These are phyloP conservation scores for Plectropomus leopardus DNA, from an alignment of 2,113 vertebrate species.

Conservation along the genomic window DNA sequence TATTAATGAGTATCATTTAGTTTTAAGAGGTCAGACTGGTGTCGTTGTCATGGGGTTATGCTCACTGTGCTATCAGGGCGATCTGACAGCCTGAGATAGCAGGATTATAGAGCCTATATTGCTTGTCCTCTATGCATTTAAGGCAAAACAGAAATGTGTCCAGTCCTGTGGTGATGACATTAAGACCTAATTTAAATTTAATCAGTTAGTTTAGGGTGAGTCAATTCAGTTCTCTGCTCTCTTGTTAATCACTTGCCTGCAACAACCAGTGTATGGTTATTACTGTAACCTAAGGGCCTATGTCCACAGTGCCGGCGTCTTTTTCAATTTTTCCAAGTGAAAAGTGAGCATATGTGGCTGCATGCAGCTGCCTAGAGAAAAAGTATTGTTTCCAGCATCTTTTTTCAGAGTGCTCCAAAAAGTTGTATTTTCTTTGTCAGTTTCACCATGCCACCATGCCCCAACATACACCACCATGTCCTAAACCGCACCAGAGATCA, in stretches of 20 bases:
- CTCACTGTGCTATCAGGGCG: constrained; percentile 6
- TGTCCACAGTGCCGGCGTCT: too few species aligned
- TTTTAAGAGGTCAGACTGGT: constrained; percentile 57
- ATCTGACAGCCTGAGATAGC: background rate
- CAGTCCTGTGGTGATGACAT: background rate
- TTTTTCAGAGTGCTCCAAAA: too few species aligned
- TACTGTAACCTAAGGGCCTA: background rate
- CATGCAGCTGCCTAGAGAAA: too few species aligned
- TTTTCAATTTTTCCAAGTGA: too few species aligned
- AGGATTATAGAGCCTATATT: background rate
- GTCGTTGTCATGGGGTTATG: constrained; percentile 1
- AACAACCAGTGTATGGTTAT: too few species aligned
- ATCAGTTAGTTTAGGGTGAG: background rate
- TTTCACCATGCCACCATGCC: too few species aligned
- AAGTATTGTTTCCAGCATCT: too few species aligned
- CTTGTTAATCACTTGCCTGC: background rate
- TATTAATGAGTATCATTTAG: constrained; percentile 77
- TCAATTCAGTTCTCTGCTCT: background rate
- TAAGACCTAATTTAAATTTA: background rate
- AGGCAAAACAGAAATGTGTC: background rate
- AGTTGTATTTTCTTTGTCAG: too few species aligned
- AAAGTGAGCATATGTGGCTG: too few species aligned
- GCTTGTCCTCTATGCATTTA: background rate
- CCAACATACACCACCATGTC: too few species aligned
- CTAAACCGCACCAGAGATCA: too few species aligned